Percentiles rank a stretch among this genome's conserved stretches.
phyloP scores from a whole-genome alignment of 1,140 invertebrate species.

The Heliconius hewitsoni region DNA sequence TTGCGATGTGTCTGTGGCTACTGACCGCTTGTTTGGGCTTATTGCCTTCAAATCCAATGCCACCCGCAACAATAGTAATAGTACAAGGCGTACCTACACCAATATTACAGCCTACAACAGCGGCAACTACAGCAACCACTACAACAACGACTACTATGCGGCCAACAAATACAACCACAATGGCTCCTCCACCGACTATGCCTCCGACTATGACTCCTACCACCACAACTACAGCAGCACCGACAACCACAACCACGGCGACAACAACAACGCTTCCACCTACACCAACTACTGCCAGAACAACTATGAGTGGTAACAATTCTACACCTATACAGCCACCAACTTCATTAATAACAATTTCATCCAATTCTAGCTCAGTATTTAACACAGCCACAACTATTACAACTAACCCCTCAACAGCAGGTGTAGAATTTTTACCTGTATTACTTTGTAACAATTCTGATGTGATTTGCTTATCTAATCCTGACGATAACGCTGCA shows the following conservation, averaged over 20 bases:
- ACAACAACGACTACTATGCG: constrained; percentile 32
- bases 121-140: constrained; percentile 46
- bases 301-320: constrained; percentile 36
- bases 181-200: constrained; percentile 18
- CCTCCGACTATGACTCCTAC: constrained; percentile 22
- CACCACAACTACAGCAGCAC: constrained; percentile 40
- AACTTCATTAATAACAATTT: constrained; percentile 22
- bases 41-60: constrained; percentile 54
- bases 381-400: constrained; percentile 38
- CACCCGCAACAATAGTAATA: constrained; percentile 59
- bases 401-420: constrained; percentile 39
- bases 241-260: constrained; percentile 29
- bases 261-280: constrained; percentile 21
- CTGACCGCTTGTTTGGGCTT: constrained; percentile 75
- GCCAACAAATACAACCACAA: constrained; percentile 8
- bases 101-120: constrained; percentile 57
- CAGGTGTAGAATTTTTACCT: constrained; percentile 56
- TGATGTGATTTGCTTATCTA: constrained; percentile 67
- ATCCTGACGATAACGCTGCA: constrained; percentile 68
- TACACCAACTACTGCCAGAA: constrained; percentile 23
- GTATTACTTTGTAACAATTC: constrained; percentile 66
- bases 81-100: constrained; percentile 57
- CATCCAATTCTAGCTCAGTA: constrained; percentile 20
- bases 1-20: constrained; percentile 75
- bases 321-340: constrained; percentile 21